Evolutionary conservation across 2,797 vertebrate genomes (phyloP).

Genomic region (Emydoidea blandingii): DNA sequence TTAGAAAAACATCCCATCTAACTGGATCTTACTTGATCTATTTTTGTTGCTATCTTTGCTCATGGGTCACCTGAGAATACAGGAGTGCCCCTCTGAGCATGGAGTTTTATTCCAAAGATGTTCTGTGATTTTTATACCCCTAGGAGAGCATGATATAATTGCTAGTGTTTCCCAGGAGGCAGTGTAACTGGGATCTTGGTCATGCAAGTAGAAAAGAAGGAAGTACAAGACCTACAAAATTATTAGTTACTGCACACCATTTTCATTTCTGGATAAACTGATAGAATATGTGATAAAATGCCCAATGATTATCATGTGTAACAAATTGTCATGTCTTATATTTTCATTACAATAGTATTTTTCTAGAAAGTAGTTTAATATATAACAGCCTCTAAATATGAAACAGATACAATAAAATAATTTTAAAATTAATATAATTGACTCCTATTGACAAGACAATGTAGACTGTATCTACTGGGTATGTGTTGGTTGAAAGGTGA

Average conservation of each 20-base stretch:
- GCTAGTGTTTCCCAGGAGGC: too few species aligned
- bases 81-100: background rate
- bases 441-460: background rate
- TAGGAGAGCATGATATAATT: background rate
- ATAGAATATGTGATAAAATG: background rate
- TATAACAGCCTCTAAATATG: background rate
- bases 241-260: background rate
- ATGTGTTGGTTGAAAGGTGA: background rate
- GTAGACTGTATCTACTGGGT: background rate
- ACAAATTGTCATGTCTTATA: background rate
- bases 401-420: slow-evolving; percentile 1
- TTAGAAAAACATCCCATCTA: background rate
- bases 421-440: slow-evolving; percentile 17
- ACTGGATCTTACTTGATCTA: background rate
- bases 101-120: background rate
- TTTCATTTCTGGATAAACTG: background rate
- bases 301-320: background rate
- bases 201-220: background rate
- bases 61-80: accelerated
- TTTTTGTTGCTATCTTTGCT: accelerated
- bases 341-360: background rate
- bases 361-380: slow-evolving; percentile 3
- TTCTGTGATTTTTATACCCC: background rate
- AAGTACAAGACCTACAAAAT: background rate
- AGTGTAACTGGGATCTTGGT: background rate